phyloP scores from a whole-genome alignment of 2,888 invertebrate species.

The Diadegma fenestrale region DNA sequence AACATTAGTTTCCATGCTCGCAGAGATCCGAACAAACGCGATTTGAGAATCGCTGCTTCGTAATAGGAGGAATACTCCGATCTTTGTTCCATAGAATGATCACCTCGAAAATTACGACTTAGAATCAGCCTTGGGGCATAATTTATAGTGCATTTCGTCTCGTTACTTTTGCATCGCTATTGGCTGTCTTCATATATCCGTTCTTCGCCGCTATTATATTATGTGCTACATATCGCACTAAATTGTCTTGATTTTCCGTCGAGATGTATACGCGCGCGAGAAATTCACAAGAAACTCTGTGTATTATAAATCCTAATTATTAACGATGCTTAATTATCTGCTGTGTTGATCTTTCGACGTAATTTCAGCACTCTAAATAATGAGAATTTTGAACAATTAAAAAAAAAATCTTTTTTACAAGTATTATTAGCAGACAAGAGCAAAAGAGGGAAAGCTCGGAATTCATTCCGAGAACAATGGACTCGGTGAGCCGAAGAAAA shows the following conservation, averaged over 20 bases:
- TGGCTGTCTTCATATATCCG: slow-evolving; percentile 42
- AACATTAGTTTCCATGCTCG: not conserved
- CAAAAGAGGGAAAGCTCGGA: slow-evolving; percentile 13
- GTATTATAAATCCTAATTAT: slow-evolving; percentile 41
- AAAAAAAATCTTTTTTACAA: slow-evolving; percentile 23
- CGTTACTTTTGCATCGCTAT: slow-evolving; percentile 50
- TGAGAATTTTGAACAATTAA: slow-evolving; percentile 14
- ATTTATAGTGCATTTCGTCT: slow-evolving; percentile 60
- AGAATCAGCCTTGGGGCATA: slow-evolving; percentile 62
- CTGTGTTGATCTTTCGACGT: slow-evolving; percentile 35
- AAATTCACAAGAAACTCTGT: slow-evolving; percentile 13
- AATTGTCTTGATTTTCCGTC: slow-evolving; percentile 11
- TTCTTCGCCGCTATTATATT: slow-evolving; percentile 22
- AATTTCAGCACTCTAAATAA: slow-evolving; percentile 37
- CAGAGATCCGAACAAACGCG: not conserved
- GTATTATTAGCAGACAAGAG: slow-evolving; percentile 40
- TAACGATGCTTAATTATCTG: slow-evolving; percentile 41
- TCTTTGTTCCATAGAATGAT: slow-evolving; percentile 56
- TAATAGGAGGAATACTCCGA: slow-evolving; percentile 35
- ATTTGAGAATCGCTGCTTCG: slow-evolving; percentile 63
- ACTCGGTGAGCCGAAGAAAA: not conserved
- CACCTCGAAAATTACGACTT: slow-evolving; percentile 63
- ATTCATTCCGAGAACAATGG: slow-evolving; percentile 42
- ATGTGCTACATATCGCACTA: slow-evolving; percentile 9
- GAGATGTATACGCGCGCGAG: not conserved